These are phyloP conservation scores for Isotomurus palustris DNA, from an alignment of 2,888 invertebrate genomes.

Conservation along the genomic window DNA sequence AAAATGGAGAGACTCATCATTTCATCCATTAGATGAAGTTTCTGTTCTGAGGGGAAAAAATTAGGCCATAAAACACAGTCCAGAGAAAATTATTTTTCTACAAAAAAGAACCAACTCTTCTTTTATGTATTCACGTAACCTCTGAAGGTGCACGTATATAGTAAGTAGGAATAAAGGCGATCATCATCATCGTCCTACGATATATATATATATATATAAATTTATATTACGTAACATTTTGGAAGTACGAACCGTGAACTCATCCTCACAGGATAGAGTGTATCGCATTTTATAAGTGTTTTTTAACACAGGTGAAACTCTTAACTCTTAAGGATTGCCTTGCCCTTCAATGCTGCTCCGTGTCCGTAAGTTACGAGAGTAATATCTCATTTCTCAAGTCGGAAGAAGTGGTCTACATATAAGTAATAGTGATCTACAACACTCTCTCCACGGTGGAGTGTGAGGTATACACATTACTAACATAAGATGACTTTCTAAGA, in stretches of 20 bases:
- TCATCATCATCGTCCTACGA: background rate
- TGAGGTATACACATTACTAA: background rate
- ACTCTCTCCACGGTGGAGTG: too few species aligned
- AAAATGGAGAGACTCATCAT: background rate
- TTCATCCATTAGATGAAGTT: slow-evolving; percentile 11
- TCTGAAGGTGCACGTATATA: background rate
- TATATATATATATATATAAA: background rate
- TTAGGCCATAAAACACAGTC: slow-evolving; percentile 23
- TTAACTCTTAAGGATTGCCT: too few species aligned
- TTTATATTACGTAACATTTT: background rate
- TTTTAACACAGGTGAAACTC: too few species aligned
- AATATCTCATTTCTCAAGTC: background rate
- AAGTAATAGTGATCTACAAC: too few species aligned
- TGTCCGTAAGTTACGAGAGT: too few species aligned
- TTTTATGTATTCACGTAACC: background rate
- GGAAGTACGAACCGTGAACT: too few species aligned
- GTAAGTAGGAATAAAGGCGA: background rate
- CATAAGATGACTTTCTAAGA: background rate
- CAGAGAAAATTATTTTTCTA: slow-evolving; percentile 10
- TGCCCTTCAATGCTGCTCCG: too few species aligned
- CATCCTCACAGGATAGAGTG: too few species aligned
- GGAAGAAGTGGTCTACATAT: too few species aligned
- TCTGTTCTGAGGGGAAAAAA: slow-evolving; percentile 17
- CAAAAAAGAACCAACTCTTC: slow-evolving; percentile 2
- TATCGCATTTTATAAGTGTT: too few species aligned